Percentiles rank a stretch among this genome's conserved stretches.
phyloP scores from a whole-genome alignment of 2,888 invertebrate genomes.

The Mythimna vitellina region DNA sequence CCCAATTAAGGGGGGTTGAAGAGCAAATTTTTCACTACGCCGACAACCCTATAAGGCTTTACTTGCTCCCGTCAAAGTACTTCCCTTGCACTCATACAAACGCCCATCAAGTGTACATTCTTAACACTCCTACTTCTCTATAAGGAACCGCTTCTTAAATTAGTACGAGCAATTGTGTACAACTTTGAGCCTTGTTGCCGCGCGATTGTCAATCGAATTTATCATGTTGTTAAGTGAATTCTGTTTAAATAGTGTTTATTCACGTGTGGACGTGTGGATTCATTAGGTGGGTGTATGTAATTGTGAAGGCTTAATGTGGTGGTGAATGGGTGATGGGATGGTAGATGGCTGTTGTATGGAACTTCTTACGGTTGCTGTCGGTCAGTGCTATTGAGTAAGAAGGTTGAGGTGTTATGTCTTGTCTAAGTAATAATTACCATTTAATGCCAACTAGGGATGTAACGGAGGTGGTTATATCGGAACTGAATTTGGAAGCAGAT shows the following conservation, averaged over 20 bases:
- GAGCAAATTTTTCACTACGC: constrained; percentile 88
- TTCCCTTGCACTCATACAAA: constrained; percentile 87
- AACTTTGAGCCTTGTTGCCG: constrained; percentile 76
- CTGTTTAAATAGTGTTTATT: constrained; percentile 65
- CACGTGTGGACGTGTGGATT: constrained; percentile 58
- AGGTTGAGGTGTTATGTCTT: neutral
- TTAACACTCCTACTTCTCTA: constrained; percentile 85
- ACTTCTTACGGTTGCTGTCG: constrained; percentile 2
- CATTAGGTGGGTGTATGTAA: constrained; percentile 58
- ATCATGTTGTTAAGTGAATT: constrained; percentile 64
- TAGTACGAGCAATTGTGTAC: constrained; percentile 88
- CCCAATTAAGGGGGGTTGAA: constrained; percentile 89
- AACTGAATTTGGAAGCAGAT: no score
- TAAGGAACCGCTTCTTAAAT: constrained; percentile 89
- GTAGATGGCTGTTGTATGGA: constrained; percentile 10
- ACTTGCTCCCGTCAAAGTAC: constrained; percentile 85
- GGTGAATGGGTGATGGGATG: constrained; percentile 21
- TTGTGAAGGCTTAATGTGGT: constrained; percentile 33
- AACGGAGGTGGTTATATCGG: no score
- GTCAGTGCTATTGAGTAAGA: neutral
- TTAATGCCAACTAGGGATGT: no score
- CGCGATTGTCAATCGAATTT: constrained; percentile 69
- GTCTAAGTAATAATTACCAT: no score
- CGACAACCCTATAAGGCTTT: constrained; percentile 87
- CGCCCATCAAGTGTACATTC: constrained; percentile 89